Evolutionary conservation across 2,888 invertebrate genomes (phyloP), one percentile per base, ranked within the genome.

Genomic region (Pammene fasciana): DNA sequence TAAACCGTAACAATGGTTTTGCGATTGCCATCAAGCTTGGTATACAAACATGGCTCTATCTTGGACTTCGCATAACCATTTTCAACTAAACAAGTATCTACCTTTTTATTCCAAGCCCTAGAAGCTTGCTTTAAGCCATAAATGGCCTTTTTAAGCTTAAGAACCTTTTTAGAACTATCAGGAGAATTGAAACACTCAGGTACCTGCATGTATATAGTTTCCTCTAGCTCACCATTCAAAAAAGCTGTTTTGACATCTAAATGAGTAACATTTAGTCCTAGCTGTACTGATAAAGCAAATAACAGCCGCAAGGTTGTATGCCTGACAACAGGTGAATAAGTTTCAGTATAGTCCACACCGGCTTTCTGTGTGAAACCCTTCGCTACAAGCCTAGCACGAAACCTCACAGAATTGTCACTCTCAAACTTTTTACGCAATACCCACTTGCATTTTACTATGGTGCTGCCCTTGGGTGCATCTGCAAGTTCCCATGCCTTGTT

Each of bases 391-490:
- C 52, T 54, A 13, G 52, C 52, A 2, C 52, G 52, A 26, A 34
- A 54, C 36, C 54, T n/a, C 36, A 55, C 54, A 10, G 8, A 67
- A 36, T 57, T 60, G 10, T 71, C 67, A 59, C 45, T n/a, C n/a
- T n/a, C n/a, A n/a, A n/a, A n/a, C n/a, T n/a, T n/a, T n/a, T n/a
- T n/a, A n/a, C n/a, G n/a, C n/a, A n/a, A n/a, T n/a, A n/a, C n/a
- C n/a, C n/a, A n/a, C n/a, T n/a, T n/a, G n/a, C 48, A 52, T 72
- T 68, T 61, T 10, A 73, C 66, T 3, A 71, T 55, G 10, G 34
- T 70, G 26, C 62, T 59, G 11, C 43, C 64, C n/a, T 46, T 16
- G 36, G 67, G 65, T 46, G n/a, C n/a, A 57, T 70, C 55, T 8
- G 41, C 34, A 1, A 73, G 13, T 2, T 70, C 59, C 59, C 57